phyloP scores from a whole-genome alignment of 30 jellyfish, hydroid and myxozoan genomes.

The Hydractinia echinata region DNA sequence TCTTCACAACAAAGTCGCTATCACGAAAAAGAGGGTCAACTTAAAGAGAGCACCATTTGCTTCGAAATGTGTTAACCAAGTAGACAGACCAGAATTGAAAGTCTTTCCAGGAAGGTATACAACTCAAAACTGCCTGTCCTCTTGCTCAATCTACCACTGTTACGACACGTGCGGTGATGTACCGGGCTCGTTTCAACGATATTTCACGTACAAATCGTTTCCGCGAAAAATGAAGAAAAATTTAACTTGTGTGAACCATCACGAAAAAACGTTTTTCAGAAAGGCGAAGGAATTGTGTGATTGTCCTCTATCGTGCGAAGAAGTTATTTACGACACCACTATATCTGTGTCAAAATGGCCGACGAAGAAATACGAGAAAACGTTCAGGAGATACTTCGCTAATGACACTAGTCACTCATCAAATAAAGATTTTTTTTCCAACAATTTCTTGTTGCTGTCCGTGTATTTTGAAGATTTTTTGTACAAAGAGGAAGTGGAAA shows the following conservation, averaged over 20 bases:
- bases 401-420: neutral
- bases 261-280: slow-evolving; percentile 9
- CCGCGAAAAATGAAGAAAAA: neutral
- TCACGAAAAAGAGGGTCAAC: neutral
- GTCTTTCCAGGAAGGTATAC: slow-evolving; percentile 9
- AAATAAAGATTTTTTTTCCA: neutral
- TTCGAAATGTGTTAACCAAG: neutral
- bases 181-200: neutral
- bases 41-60: neutral
- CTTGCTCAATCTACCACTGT: neutral
- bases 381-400: neutral
- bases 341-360: neutral
- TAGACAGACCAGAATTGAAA: neutral
- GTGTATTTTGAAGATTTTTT: slow-evolving; percentile 6
- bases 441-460: neutral
- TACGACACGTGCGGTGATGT: slow-evolving; percentile 23
- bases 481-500: slow-evolving; percentile 12
- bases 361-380: neutral
- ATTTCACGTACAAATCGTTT: neutral
- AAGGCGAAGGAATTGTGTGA: neutral
- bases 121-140: neutral
- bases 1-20: neutral
- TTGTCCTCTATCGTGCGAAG: slow-evolving; percentile 11
- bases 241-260: neutral
- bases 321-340: neutral